Conservation (phyloP, 1,140 invertebrate species). For the Drosophila lowei region DNA sequence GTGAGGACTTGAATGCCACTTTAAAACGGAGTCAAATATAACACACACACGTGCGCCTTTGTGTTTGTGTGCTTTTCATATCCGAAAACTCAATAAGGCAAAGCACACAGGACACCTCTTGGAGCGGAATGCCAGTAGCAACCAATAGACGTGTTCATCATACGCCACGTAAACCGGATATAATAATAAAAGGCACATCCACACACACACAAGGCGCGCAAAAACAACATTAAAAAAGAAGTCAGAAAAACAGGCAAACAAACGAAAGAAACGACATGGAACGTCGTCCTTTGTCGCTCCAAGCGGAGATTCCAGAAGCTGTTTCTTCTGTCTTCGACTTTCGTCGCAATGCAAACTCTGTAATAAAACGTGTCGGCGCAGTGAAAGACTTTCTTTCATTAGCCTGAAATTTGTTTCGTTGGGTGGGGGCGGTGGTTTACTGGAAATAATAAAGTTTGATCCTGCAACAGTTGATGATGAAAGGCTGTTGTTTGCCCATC, state of each 20-base stretch:
- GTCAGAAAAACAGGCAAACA: slow-evolving; percentile 59
- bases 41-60: slow-evolving; percentile 28
- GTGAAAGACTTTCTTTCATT: slow-evolving; percentile 56
- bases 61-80: slow-evolving; percentile 26
- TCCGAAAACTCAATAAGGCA: slow-evolving; percentile 59
- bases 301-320: slow-evolving; percentile 1
- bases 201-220: slow-evolving; percentile 24
- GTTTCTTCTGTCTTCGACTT: slow-evolving; percentile 40
- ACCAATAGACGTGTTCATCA: slow-evolving; percentile 73
- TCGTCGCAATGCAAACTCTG: slow-evolving; percentile 44
- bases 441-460: slow-evolving; percentile 49
- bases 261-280: slow-evolving; percentile 35
- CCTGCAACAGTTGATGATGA: slow-evolving; percentile 46
- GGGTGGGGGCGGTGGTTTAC: background rate
- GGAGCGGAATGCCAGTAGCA: slow-evolving; percentile 41
- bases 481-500: slow-evolving; percentile 36
- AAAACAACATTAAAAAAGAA: slow-evolving; percentile 65
- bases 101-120: slow-evolving; percentile 23
- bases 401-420: slow-evolving; percentile 39
- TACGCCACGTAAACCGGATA: slow-evolving; percentile 74
- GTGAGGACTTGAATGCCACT: slow-evolving; percentile 38
- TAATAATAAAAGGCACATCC: slow-evolving; percentile 64
- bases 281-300: slow-evolving; percentile 15
- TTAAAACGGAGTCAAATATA: slow-evolving; percentile 52
- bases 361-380: slow-evolving; percentile 64